Evolutionary conservation across 1,140 invertebrate genomes (phyloP), one percentile per base, ranked within the genome.

Genomic region (Sarcophaga bullata): DNA sequence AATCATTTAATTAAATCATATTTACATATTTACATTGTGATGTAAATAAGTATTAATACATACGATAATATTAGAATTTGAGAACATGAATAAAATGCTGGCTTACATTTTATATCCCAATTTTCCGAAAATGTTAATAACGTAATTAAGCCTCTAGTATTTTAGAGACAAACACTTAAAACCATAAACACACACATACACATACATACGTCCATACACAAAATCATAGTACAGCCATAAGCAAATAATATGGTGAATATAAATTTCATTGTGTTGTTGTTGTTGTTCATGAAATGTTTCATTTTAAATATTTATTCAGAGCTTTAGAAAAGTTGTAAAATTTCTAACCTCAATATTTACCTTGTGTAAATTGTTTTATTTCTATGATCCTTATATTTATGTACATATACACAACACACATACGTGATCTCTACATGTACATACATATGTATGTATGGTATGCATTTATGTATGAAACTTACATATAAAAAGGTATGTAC

Each of bases 281-380:
- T n/a, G n/a, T n/a, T 37, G 25, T 68, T 68, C 62, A 68, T 58
- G 54, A 58, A 58, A 58, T 58, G 54, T 58, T 58, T 58, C 54
- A 58, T 58, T 58, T 37, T 58, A 58, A 58, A 58, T 68, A 68
- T 68, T 68, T 68, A 68, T 68, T 68, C 19, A 68, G 62, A 68
- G 62, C 62, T 68, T 62, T 68, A 19, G 17, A 68, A 68, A 68
- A 68, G 62, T 68, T 68, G 62, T 68, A 68, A 68, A 58, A 19
- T 68, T 68, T 68, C 62, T 68, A 68, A 68, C 62, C 62, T 68
- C 62, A 68, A 68, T 68, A 68, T 19, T 68, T 68, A 68, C 62
- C 17, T 37, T 68, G 19, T 68, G 62, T 68, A 68, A 68, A 68
- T 68, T 68, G 62, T 68, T 68, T 68, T 68, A 68, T 37, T 37